These are phyloP conservation scores for Mastomys coucha DNA, from an alignment of 2,113 vertebrate genomes.

Conservation along the genomic window DNA sequence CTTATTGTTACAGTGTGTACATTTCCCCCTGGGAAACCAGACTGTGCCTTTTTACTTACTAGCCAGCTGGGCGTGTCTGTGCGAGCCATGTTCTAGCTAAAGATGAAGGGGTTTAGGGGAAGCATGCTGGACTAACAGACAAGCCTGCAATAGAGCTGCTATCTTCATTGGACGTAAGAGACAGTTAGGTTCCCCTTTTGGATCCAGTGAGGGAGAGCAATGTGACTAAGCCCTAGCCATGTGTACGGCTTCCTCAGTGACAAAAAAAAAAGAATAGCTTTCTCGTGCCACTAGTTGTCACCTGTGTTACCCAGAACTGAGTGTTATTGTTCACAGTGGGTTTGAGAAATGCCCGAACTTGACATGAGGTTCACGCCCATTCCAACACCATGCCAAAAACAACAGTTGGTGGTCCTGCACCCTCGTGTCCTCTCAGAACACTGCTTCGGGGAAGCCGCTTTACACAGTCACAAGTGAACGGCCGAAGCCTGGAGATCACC, in stretches of 20 bases:
- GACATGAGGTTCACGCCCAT: background rate
- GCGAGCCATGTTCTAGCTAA: background rate
- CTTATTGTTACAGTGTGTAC: background rate
- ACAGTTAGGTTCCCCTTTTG: background rate
- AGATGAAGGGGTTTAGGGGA: background rate
- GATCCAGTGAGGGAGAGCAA: background rate
- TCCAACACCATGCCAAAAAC: background rate
- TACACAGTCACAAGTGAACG: background rate
- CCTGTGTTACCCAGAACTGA: background rate
- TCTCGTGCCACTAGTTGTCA: background rate
- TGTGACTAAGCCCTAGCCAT: background rate
- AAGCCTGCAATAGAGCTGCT: background rate
- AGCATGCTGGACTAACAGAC: background rate
- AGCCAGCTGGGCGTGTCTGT: background rate
- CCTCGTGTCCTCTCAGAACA: background rate
- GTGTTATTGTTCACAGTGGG: background rate
- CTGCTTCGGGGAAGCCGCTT: background rate
- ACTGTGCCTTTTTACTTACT: constrained; percentile 4
- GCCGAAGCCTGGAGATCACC: background rate
- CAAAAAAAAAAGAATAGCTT: background rate
- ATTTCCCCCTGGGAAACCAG: constrained; percentile 9
- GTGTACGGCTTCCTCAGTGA: background rate
- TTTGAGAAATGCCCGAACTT: background rate
- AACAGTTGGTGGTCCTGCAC: background rate
- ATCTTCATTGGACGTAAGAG: background rate